Conservation (phyloP, 2,888 invertebrate genomes). For the Dasysyrphus albostriatus region DNA sequence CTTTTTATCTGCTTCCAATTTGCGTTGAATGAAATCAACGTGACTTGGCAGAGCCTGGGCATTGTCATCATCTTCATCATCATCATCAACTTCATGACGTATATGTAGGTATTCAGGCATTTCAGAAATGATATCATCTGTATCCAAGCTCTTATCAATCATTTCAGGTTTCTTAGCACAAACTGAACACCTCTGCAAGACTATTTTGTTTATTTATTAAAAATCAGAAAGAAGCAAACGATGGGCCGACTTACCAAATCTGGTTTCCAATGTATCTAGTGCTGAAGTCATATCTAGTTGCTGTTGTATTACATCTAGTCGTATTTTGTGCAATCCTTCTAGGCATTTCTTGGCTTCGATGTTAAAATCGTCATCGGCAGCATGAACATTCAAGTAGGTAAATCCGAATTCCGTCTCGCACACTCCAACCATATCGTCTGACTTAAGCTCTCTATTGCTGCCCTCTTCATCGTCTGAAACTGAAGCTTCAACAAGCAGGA, state of each 20-base stretch:
- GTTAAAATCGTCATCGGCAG: slow-evolving; percentile 86
- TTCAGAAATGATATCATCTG: slow-evolving; percentile 80
- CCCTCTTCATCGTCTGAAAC: slow-evolving; percentile 74
- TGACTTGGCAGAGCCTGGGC: slow-evolving; percentile 74
- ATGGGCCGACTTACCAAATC: slow-evolving; percentile 81
- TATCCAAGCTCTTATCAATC: slow-evolving; percentile 83
- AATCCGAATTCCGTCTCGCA: slow-evolving; percentile 79
- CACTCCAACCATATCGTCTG: slow-evolving; percentile 44
- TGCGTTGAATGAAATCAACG: slow-evolving; percentile 82
- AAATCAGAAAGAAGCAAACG: not conserved
- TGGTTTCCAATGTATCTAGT: slow-evolving; percentile 81
- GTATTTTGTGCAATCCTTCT: slow-evolving; percentile 87
- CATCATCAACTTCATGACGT: slow-evolving; percentile 28
- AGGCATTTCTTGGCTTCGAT: slow-evolving; percentile 88
- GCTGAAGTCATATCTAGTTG: slow-evolving; percentile 86
- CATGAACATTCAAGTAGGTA: slow-evolving; percentile 80
- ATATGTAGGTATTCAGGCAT: slow-evolving; percentile 57
- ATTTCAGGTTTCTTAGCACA: slow-evolving; percentile 82
- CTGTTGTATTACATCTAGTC: slow-evolving; percentile 86
- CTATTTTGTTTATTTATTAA: slow-evolving; percentile 71
- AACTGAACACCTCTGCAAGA: slow-evolving; percentile 79
- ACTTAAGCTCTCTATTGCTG: slow-evolving; percentile 57
- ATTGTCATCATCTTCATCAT: slow-evolving; percentile 10
- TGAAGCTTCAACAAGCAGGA: slow-evolving; percentile 85
- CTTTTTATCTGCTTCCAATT: slow-evolving; percentile 80